Base-by-base conservation (phyloP, 2,888 invertebrate species). In the Hypena proboscidalis region DNA sequence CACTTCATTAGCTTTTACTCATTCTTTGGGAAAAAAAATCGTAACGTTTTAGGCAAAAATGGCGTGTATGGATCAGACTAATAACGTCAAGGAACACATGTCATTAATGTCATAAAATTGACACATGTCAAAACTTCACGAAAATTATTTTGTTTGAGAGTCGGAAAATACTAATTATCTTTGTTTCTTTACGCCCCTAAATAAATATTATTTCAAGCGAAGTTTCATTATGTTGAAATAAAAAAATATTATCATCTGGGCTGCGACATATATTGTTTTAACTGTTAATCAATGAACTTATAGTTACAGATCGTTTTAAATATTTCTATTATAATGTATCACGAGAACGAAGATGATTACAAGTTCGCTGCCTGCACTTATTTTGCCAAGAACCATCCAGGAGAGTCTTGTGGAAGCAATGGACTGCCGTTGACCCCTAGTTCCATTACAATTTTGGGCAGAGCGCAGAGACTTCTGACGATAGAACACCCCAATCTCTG, bases 401-500 rank as follows among this genome's bases (percentile, higher is more conserved):
- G 95, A 15, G 97, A 98, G 81, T 94, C 95, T 36, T 99, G 98
- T 83, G 98, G 98, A 5, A 97, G 97, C 59, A 99, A 99, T 88
- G 99, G 99, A 1, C 88, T 99, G 31, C 99, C 99, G 0, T 90
- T 99, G 10, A 99, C 99, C 1, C 98, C 99, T 1, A 98, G 99
- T 85, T 98, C 98, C 0, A 97, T 99, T 50, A 96, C 97, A 40
- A 98, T 99, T 73, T 92, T 97, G 40, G 98, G 99, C 4, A 93
- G 94, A 70, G 96, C 98, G 14, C 98, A 98, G 77, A 91, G 93
- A 47, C 89, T 99, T 8, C 95, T 96, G 74, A 94, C 94, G 0
- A 87, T 97, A 35, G 91, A 93, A 45, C 97, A 98, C 81, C 93
- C 94, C 0, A 93, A 97, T 85, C 90, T 99, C 34, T 97, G 97